Conservation (phyloP, 2,888 invertebrate genomes). For the Sarcophaga rosellei region DNA sequence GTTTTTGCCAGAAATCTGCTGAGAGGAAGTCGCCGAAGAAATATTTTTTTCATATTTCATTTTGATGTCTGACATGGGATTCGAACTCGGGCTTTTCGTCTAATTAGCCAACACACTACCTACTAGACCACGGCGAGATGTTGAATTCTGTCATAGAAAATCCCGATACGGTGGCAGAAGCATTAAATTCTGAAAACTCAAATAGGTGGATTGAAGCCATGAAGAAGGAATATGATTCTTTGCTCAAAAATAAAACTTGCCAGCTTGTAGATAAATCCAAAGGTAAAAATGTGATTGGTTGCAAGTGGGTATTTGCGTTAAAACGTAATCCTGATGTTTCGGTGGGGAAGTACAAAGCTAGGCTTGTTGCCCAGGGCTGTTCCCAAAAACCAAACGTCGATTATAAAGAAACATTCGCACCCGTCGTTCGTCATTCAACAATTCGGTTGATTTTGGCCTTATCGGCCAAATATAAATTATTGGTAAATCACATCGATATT, state of each 20-base stretch:
- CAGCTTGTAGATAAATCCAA: constrained; percentile 51
- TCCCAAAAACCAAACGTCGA: constrained; percentile 47
- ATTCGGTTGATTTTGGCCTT: too few relatives aligned
- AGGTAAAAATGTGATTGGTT: constrained; percentile 53
- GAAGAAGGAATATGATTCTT: constrained; percentile 65
- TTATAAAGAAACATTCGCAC: constrained; percentile 44
- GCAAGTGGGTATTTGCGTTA: constrained; percentile 63
- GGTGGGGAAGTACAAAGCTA: constrained; percentile 57
- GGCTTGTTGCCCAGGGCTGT: constrained; percentile 46
- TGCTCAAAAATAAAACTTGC: constrained; percentile 70
- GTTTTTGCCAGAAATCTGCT: too few relatives aligned
- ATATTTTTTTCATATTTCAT: too few relatives aligned
- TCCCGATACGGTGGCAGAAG: constrained; percentile 43
- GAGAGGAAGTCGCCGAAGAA: too few relatives aligned
- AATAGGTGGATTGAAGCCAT: constrained; percentile 70
- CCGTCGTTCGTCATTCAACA: neutral
- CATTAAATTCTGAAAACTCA: constrained; percentile 47
- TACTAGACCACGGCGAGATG: too few relatives aligned
- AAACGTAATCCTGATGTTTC: constrained; percentile 60
- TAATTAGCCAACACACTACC: too few relatives aligned
- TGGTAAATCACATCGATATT: neutral
- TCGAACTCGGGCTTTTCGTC: too few relatives aligned
- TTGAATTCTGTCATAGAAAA: constrained; percentile 55
- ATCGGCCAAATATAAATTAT: too few relatives aligned
- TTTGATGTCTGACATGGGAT: too few relatives aligned